phyloP scores from a whole-genome alignment of 2,113 vertebrate species.

The Nibea coibor region DNA sequence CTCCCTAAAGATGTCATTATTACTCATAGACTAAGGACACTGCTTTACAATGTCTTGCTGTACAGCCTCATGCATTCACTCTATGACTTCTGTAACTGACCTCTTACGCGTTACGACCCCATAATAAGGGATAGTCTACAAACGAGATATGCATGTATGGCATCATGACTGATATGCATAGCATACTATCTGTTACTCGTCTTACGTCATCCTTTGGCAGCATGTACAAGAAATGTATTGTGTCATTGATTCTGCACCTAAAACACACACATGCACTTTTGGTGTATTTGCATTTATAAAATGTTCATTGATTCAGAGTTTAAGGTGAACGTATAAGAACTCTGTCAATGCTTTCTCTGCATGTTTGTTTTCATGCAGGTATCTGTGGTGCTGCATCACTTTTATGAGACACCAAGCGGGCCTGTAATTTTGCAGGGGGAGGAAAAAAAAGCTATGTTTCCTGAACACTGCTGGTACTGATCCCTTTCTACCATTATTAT shows the following conservation, averaged over 20 bases:
- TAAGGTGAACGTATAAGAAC: not conserved
- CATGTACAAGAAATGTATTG: not conserved
- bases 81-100: not conserved
- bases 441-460: not conserved
- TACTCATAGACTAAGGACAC: not conserved
- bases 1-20: not conserved
- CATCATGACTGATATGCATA: not conserved
- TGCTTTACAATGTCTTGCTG: constrained; percentile 29
- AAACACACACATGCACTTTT: not conserved
- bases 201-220: not conserved
- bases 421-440: not conserved
- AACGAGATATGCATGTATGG: not conserved
- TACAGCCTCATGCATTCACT: constrained; percentile 14
- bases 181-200: not conserved
- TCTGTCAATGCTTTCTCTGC: not conserved
- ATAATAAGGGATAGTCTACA: not conserved
- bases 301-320: not conserved
- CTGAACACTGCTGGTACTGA: not conserved
- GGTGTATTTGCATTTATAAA: not conserved
- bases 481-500: not conserved
- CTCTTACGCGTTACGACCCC: not conserved
- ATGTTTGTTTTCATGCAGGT: not conserved
- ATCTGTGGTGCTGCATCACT: not conserved
- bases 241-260: not conserved
- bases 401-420: not conserved